A percentile compares a stretch with the other conserved stretches of the same genome.
Evolutionary conservation across 2,888 invertebrate genomes (phyloP).

Genomic region (Plebejus melissa): DNA sequence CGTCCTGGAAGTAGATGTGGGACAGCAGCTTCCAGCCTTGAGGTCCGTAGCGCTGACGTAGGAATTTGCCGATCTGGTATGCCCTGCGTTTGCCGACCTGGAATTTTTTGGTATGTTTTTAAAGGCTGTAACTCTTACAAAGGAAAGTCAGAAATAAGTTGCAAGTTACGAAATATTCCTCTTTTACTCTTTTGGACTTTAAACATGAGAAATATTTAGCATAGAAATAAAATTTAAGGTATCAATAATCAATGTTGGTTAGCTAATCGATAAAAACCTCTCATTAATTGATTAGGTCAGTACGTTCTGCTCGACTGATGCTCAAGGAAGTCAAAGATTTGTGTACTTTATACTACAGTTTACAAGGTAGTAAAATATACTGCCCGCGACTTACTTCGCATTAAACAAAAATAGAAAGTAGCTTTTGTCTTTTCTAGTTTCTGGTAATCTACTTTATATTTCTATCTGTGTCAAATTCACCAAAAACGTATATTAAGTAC

Average conservation of each 20-base stretch:
- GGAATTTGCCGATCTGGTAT: slow-evolving; percentile 61
- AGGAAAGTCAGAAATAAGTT: neutral
- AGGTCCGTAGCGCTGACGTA: slow-evolving; percentile 55
- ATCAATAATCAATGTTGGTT: neutral
- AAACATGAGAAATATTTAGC: neutral
- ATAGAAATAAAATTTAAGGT: neutral
- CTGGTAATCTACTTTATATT: too few species aligned
- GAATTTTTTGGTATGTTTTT: neutral
- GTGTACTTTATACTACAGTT: neutral
- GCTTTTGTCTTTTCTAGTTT: too few species aligned
- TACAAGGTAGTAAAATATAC: neutral
- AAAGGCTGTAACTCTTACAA: too few species aligned
- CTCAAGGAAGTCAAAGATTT: neutral
- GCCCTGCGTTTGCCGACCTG: slow-evolving; percentile 60
- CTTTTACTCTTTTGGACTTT: neutral
- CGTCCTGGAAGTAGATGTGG: slow-evolving; percentile 53
- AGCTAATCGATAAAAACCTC: neutral
- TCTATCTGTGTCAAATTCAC: neutral
- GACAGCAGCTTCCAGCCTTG: slow-evolving; percentile 53
- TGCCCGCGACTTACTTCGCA: too few species aligned
- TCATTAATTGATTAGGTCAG: neutral
- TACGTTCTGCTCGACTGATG: slow-evolving; percentile 4
- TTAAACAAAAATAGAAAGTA: too few species aligned
- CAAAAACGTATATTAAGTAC: neutral
- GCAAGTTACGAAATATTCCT: neutral